These are phyloP conservation scores for Oeneis ivallda DNA, from an alignment of 2,888 invertebrate species.

Conservation along the genomic window DNA sequence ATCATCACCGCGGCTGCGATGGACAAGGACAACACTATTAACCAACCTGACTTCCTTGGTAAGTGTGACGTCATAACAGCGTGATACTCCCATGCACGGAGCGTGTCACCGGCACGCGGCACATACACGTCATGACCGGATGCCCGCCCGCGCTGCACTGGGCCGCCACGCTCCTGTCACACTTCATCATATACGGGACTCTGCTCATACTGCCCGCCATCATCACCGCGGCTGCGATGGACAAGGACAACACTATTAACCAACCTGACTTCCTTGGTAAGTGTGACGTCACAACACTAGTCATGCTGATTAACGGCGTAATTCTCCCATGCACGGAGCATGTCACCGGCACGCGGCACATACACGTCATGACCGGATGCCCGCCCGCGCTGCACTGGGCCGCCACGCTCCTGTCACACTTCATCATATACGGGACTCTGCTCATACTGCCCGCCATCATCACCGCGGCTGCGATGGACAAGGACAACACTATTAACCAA, in stretches of 20 bases:
- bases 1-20: conserved; percentile 41
- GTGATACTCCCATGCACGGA: too few species aligned
- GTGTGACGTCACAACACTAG: conserved; percentile 18
- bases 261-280: conserved; percentile 52
- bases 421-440: too few species aligned
- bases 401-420: too few species aligned
- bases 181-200: conserved; percentile 62
- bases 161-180: conserved; percentile 82
- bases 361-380: conserved; percentile 86
- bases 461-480: too few species aligned
- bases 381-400: conserved; percentile 72
- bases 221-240: conserved; percentile 43
- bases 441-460: too few species aligned
- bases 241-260: conserved; percentile 50
- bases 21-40: conserved; percentile 52
- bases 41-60: conserved; percentile 52
- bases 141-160: conserved; percentile 83
- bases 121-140: conserved; percentile 85
- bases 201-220: conserved; percentile 48
- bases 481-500: too few species aligned
- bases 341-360: too few species aligned
- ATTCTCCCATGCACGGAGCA: conserved; percentile 38
- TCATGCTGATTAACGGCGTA: too few species aligned
- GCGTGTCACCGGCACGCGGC: conserved; percentile 83
- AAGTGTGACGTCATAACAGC: conserved; percentile 30